A percentile compares a stretch with the other conserved stretches of the same genome.
Evolutionary conservation across 2,888 invertebrate species (phyloP).

Genomic region (Parelbella ahira): DNA sequence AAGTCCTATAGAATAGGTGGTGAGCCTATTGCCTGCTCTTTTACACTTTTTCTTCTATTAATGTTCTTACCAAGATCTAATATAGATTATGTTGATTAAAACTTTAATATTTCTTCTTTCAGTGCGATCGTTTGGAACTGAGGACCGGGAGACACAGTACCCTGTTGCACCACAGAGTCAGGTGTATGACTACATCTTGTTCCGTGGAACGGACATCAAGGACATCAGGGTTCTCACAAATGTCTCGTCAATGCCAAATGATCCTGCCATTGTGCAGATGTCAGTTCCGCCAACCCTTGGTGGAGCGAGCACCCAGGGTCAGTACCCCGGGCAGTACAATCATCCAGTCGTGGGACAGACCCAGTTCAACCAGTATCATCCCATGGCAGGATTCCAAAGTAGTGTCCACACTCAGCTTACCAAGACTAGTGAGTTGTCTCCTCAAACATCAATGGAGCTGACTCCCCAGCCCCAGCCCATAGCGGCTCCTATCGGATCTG

Average conservation of each 20-base stretch:
- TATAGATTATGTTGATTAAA: too few relatives aligned
- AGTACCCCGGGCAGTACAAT: conserved; percentile 82
- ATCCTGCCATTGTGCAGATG: conserved; percentile 98
- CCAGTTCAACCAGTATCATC: conserved; percentile 71
- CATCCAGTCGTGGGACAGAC: conserved; percentile 86
- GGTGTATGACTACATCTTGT: conserved; percentile 99
- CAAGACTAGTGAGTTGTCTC: conserved; percentile 80
- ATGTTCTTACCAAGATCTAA: too few relatives aligned
- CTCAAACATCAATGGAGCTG: conserved; percentile 68
- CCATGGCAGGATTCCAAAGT: conserved; percentile 75
- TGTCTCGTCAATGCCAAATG: conserved; percentile 92
- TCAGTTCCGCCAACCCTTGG: conserved; percentile 87
- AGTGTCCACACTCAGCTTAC: conserved; percentile 66
- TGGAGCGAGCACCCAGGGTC: conserved; percentile 81
- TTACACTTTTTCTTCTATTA: too few relatives aligned
- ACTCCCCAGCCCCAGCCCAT: conserved; percentile 53
- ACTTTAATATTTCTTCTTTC: conserved; percentile 55
- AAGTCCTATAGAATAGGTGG: too few relatives aligned
- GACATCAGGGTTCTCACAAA: conserved; percentile 97
- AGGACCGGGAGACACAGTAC: conserved; percentile 96
- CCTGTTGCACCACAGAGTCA: conserved; percentile 98
- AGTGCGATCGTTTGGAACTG: conserved; percentile 99
- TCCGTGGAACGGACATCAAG: conserved; percentile 98
- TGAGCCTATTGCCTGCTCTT: too few relatives aligned
- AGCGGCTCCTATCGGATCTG: conserved; percentile 69